Evolutionary conservation across 2,797 vertebrate genomes (phyloP).

Genomic region (Thaleichthys pacificus): DNA sequence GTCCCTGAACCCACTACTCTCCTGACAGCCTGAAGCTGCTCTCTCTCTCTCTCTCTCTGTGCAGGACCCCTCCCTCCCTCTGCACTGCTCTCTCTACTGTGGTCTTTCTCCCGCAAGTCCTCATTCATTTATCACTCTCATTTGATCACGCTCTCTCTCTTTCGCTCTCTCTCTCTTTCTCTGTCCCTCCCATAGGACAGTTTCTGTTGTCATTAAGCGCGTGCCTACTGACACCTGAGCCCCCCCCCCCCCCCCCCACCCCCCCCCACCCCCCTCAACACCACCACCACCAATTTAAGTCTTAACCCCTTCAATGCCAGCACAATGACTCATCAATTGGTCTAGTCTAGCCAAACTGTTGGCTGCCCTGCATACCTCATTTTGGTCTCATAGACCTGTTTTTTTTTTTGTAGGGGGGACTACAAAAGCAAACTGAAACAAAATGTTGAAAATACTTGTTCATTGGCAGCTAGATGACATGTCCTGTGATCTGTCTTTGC

Average conservation of each 20-base stretch:
- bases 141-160: slow-evolving; percentile 13
- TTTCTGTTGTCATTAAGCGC: slow-evolving; percentile 65
- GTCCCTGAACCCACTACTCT: slow-evolving; percentile 20
- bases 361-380: no score
- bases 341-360: no score
- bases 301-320: slow-evolving; percentile 64
- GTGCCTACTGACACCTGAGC: slow-evolving; percentile 57
- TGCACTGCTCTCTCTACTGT: slow-evolving; percentile 3
- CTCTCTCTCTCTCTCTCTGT: slow-evolving; percentile 24
- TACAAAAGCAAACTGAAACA: no score
- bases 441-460: no score
- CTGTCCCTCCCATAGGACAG: slow-evolving; percentile 31
- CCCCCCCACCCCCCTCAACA: not conserved
- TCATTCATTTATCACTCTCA: slow-evolving; percentile 25
- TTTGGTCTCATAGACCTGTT: no score
- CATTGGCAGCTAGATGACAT: slow-evolving; percentile 17
- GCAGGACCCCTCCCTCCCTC: slow-evolving; percentile 3
- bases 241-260: slow-evolving; percentile 18
- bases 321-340: slow-evolving; percentile 1
- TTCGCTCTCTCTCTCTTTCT: slow-evolving; percentile 25
- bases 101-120: slow-evolving; percentile 5
- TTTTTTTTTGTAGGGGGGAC: no score
- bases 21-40: slow-evolving; percentile 13
- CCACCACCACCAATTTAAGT: slow-evolving; percentile 10
- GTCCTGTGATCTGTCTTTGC: slow-evolving; percentile 31